Percentiles rank a stretch among this genome's conserved stretches.
Evolutionary conservation across 1,140 invertebrate genomes (phyloP).

Genomic region (Lordiphosa collinella): DNA sequence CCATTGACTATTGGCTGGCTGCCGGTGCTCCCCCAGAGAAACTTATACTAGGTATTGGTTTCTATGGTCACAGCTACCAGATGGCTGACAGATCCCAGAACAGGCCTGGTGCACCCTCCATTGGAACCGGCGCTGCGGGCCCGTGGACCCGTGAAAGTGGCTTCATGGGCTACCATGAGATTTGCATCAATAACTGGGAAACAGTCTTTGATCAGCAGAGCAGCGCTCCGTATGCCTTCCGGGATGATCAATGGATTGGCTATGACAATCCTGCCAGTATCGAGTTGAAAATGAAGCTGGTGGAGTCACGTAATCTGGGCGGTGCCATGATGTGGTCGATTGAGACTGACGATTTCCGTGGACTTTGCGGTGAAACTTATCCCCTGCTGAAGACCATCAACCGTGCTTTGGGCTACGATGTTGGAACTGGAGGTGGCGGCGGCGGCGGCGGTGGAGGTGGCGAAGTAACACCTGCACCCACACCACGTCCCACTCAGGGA

Average conservation of each 20-base stretch:
- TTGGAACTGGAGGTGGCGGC: conserved; percentile 3
- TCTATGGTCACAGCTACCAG: conserved; percentile 85
- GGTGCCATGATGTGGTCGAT: conserved; percentile 91
- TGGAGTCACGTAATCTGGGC: conserved; percentile 81
- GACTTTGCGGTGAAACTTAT: conserved; percentile 82
- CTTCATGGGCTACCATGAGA: conserved; percentile 89
- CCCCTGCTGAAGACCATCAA: conserved; percentile 75
- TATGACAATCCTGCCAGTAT: conserved; percentile 78
- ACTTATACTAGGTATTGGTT: conserved; percentile 84
- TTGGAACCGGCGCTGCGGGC: conserved; percentile 83
- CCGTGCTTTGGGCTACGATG: conserved; percentile 32
- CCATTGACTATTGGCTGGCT: conserved; percentile 68
- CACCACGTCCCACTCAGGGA: conserved; percentile 4
- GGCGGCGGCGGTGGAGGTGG: conserved; percentile 4
- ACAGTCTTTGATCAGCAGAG: conserved; percentile 40
- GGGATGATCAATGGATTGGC: conserved; percentile 78
- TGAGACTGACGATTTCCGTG: conserved; percentile 88
- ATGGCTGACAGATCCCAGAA: conserved; percentile 80
- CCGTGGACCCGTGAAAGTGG: conserved; percentile 86
- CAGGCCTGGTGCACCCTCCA: conserved; percentile 81
- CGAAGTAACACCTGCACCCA: conserved; percentile 20
- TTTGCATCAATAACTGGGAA: conserved; percentile 68
- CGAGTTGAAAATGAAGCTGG: conserved; percentile 70
- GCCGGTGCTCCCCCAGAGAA: conserved; percentile 80
- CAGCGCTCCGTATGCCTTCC: conserved; percentile 64